Evolutionary conservation across 2,797 vertebrate species (phyloP), one percentile per base, ranked within the genome.

Genomic region (Calcarius lapponicus): DNA sequence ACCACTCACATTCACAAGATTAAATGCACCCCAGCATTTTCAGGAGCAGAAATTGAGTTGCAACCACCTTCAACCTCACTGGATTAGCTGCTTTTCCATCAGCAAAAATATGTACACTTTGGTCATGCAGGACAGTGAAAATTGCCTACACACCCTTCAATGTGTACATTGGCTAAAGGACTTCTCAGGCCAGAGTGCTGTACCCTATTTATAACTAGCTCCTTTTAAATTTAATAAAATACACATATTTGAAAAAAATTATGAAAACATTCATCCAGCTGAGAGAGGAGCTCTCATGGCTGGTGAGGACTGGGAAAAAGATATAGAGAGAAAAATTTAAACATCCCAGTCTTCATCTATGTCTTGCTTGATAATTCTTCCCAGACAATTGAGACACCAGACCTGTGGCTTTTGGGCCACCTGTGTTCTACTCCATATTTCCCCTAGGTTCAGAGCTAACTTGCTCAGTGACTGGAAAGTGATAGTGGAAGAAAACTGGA

Each of bases 201-300:
- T 47, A 67, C 14, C 45, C 38, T 90, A 71, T 88, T 92, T 91
- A 89, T 85, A 94, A 61, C 31, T 29, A 67, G 4, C 15, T 81
- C 48, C 21, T 86, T 84, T 90, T 50, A 80, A 80, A 92, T 76
- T 62, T 86, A 92, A 95, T 76, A 87, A 85, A 92, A 80, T 20
- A 82, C 7, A 58, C 9, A 9, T 57, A 89, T 48, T 38, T 60
- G 16, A 42, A 71, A 84, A 72, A 64, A 66, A 21, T 2, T 20
- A 60, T 58, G 3, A 70, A 93, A 94, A 83, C 28, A 74, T 69
- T 34, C 32, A 74, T 50, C 61, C 75, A 74, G 31, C 57, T 89
- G 57, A 76, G 79, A 90, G 24, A 60, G 14, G 5, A 34, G 42
- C 50, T 60, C 43, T 76, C 32, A 67, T 25, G 24, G 42, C 34